These are phyloP conservation scores for Sarcophaga rosellei DNA, from an alignment of 2,888 invertebrate genomes.

Conservation along the genomic window DNA sequence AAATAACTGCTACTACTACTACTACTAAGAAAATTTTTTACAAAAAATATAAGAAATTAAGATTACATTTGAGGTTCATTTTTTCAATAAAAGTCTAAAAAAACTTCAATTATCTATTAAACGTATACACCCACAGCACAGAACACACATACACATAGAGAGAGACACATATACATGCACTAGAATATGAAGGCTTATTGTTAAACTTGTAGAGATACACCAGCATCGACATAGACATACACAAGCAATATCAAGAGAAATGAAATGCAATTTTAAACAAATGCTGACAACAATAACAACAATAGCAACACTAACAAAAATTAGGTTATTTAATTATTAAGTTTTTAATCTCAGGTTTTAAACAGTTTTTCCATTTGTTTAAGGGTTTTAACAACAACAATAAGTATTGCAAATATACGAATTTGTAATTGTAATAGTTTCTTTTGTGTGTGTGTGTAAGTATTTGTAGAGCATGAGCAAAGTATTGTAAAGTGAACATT, in stretches of 20 bases:
- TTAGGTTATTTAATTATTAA: conserved; percentile 60
- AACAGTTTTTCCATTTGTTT: conserved; percentile 41
- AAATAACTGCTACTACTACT: no score
- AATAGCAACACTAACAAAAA: conserved; percentile 15
- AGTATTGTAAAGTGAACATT: neutral
- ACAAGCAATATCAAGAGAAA: neutral
- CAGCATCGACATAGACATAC: no score
- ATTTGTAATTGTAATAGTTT: neutral
- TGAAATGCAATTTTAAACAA: conserved; percentile 7
- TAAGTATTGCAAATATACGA: neutral
- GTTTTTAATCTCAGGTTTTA: conserved; percentile 58
- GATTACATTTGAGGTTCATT: neutral
- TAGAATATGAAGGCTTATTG: neutral
- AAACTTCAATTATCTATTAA: conserved; percentile 15
- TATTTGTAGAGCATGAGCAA: no score
- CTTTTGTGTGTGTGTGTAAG: no score
- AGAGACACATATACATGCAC: neutral
- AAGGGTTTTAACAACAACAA: neutral
- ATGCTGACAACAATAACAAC: neutral
- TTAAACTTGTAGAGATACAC: neutral
- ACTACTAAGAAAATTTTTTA: neutral
- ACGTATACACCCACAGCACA: neutral
- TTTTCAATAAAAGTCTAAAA: conserved; percentile 3
- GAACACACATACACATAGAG: neutral
- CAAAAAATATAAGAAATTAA: neutral